Evolutionary conservation across 2,113 vertebrate genomes (phyloP).

Genomic region (Cebus imitator): DNA sequence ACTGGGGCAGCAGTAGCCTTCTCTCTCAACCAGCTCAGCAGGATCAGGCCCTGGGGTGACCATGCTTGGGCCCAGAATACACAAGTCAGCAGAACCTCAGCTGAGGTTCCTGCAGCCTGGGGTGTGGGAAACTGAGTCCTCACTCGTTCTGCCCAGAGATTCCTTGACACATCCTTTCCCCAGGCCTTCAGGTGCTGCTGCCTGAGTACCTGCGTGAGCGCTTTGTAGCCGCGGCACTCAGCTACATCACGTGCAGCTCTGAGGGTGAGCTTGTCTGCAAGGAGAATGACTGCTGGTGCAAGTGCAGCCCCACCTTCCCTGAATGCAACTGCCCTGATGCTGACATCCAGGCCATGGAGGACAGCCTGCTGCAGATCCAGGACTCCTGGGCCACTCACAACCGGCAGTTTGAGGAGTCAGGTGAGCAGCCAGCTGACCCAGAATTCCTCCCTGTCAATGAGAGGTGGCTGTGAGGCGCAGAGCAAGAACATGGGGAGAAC

Average conservation of each 20-base stretch:
- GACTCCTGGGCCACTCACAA: conserved; percentile 90
- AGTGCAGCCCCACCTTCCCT: conserved; percentile 90
- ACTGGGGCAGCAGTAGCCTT: background rate
- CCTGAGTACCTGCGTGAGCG: conserved; percentile 92
- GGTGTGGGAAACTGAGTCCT: background rate
- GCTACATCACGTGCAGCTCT: conserved; percentile 96
- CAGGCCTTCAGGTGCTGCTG: conserved; percentile 95
- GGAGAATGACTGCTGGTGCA: conserved; percentile 95
- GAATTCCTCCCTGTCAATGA: background rate
- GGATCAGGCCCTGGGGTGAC: background rate
- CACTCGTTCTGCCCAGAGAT: background rate
- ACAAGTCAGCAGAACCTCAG: conserved; percentile 25
- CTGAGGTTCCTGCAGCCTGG: background rate
- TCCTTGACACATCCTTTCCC: background rate
- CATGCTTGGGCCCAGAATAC: background rate
- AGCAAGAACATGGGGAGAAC: background rate
- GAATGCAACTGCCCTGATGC: conserved; percentile 96
- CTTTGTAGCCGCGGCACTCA: conserved; percentile 95
- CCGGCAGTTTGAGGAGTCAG: conserved; percentile 94
- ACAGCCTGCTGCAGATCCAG: conserved; percentile 91
- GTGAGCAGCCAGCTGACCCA: conserved; percentile 79
- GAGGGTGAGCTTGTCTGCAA: conserved; percentile 94
- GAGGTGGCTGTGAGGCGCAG: background rate
- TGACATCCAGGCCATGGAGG: conserved; percentile 95
- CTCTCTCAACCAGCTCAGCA: background rate